Evolutionary conservation across 2,113 vertebrate genomes (phyloP), one percentile per base, ranked within the genome.

Genomic region (Lepisosteus oculatus): DNA sequence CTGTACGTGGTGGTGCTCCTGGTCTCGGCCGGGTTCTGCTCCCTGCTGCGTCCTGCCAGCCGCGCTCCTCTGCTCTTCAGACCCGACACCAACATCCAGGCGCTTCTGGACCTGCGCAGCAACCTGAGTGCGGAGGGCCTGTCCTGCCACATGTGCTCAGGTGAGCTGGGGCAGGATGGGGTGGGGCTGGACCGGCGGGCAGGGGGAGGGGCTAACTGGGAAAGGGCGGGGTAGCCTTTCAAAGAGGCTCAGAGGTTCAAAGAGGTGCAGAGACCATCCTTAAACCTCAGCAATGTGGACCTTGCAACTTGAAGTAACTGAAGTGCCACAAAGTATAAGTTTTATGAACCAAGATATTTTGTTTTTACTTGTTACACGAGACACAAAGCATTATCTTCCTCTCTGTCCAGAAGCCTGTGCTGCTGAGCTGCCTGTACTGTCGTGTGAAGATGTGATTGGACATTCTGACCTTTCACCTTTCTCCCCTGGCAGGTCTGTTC

Each of bases 61-160:
- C 94, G 93, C 2, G 95, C 96, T 8, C 97, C 97, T 0, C 88
- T 98, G 42, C 89, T 98, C 11, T 99, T 99, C 84, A 89, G 94
- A 67, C 93, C 89, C 0, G 94, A 99, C 75, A 98, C 97, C 14
- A 99, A 99, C 88, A 95, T 99, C 71, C 97, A 99, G 89, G 93
- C 93, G 73, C 91, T 99, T 4, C 89, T 99, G 73, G 95, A 95
- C 76, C 93, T 99, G 67, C 95, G 97, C 75, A 96, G 95, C 89
- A 99, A 99, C 90, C 91, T 99, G 74, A 99, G 97, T 1, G 94
- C 96, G 0, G 96, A 98, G 78, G 97, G 96, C 64, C 95, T 99
- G 83, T 95, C 97, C 76, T 99, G 97, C 74, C 91, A 94, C 77
- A 97, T 94, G 86, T 99, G 97, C 81, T 99, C 97, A 82, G 97